Percentiles rank a stretch among this genome's conserved stretches.
These are phyloP conservation scores for Muscicapa adusta DNA, from an alignment of 2,113 vertebrate species.

Conservation along the genomic window DNA sequence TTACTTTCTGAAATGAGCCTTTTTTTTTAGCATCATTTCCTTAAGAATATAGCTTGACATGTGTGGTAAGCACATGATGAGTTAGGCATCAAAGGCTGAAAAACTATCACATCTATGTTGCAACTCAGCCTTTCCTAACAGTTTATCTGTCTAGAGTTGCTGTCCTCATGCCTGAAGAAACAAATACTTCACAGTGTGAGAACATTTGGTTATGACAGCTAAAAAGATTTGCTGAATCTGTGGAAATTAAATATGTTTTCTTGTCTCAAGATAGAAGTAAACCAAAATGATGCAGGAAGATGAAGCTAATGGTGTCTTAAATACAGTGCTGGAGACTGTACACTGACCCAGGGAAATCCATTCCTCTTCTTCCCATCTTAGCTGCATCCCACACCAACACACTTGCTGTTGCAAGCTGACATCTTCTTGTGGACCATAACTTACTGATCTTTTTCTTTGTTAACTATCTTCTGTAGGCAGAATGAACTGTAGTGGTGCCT, in stretches of 20 bases:
- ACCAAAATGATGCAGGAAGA: not conserved
- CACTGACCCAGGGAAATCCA: not conserved
- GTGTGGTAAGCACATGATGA: not conserved
- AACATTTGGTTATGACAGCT: not conserved
- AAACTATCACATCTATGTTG: fast-evolving
- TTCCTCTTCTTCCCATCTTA: not conserved
- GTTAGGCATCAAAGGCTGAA: not conserved
- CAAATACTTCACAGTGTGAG: not conserved
- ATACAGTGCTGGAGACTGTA: not conserved
- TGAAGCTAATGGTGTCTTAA: not conserved
- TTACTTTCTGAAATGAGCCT: not conserved
- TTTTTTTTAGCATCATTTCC: not conserved
- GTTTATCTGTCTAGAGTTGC: not conserved
- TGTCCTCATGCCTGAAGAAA: not conserved
- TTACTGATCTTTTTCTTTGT: not conserved
- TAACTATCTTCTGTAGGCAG: not conserved
- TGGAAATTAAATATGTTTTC: not conserved
- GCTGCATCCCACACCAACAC: fast-evolving
- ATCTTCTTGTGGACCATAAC: not conserved
- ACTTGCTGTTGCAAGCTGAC: not conserved
- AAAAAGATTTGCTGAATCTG: not conserved
- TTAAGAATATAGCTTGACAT: not conserved
- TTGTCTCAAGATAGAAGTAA: not conserved
- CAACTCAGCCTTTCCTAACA: not conserved
- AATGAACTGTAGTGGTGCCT: not conserved